Evolutionary conservation across 2,797 vertebrate genomes (phyloP).

Genomic region (Paramormyrops hopkinsi): DNA sequence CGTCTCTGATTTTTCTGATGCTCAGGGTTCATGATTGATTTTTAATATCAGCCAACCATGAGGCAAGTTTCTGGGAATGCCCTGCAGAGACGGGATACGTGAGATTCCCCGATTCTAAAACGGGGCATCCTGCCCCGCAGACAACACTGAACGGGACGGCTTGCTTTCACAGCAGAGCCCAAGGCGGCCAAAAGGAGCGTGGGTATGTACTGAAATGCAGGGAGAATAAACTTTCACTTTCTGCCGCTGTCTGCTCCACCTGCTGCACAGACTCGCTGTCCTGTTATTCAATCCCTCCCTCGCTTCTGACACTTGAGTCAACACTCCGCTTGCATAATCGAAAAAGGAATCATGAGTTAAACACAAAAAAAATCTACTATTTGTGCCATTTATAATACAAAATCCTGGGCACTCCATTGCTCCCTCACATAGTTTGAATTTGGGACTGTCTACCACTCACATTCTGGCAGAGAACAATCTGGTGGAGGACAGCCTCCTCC

Average conservation of each 20-base stretch:
- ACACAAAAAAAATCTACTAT: slow-evolving; percentile 37
- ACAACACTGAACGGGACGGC: not conserved
- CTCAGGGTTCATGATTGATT: not conserved
- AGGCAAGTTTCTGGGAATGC: not conserved
- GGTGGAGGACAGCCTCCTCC: not conserved
- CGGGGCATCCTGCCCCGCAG: not conserved
- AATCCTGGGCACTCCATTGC: not conserved
- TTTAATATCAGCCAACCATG: not conserved
- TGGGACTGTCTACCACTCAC: slow-evolving; percentile 21
- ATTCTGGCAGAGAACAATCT: slow-evolving; percentile 18
- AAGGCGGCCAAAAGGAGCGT: not conserved
- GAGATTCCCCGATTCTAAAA: not conserved
- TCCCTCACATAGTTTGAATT: not conserved
- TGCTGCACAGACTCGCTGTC: not conserved
- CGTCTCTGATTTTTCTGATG: not conserved
- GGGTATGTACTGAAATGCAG: not conserved
- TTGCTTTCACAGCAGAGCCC: not conserved
- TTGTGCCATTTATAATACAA: slow-evolving; percentile 44
- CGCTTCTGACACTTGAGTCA: slow-evolving; percentile 15
- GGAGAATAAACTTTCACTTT: not conserved
- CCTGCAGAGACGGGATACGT: not conserved
- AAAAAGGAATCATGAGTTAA: slow-evolving; percentile 31
- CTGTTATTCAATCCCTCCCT: not conserved
- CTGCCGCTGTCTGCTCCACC: not conserved
- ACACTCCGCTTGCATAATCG: slow-evolving; percentile 39